phyloP scores from a whole-genome alignment of 2,888 invertebrate genomes.

The Agrilus cyanescens region DNA sequence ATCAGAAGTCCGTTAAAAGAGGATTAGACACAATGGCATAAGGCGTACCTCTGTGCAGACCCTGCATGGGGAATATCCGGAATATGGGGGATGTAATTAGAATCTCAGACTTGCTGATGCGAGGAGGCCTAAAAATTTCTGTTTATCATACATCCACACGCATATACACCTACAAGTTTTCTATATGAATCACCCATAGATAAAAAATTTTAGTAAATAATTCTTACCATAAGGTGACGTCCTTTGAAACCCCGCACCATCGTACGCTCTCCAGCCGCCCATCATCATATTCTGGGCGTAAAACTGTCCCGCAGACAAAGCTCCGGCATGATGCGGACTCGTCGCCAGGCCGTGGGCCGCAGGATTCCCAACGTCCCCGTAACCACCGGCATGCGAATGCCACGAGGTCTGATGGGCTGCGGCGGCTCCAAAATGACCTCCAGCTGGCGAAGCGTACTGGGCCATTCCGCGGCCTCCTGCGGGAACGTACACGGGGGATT shows the following conservation, averaged over 20 bases:
- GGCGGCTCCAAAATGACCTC: conserved; percentile 26
- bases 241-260: conserved; percentile 63
- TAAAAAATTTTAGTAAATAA: too few species aligned
- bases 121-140: too few species aligned
- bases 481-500: conserved; percentile 57
- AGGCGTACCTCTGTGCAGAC: too few species aligned
- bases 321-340: conserved; percentile 32
- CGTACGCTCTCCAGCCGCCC: conserved; percentile 65
- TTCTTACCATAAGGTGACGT: conserved; percentile 65
- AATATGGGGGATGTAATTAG: too few species aligned
- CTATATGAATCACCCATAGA: too few species aligned
- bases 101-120: too few species aligned
- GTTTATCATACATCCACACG: too few species aligned
- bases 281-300: conserved; percentile 73
- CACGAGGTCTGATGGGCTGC: conserved; percentile 26
- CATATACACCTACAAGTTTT: too few species aligned
- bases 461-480: conserved; percentile 43
- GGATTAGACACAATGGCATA: too few species aligned
- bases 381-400: conserved; percentile 28
- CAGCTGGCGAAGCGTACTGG: conserved; percentile 36
- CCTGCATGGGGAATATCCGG: too few species aligned
- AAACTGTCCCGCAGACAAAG: conserved; percentile 48
- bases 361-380: conserved; percentile 33
- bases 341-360: conserved; percentile 32
- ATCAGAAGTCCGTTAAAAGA: too few species aligned